Base-by-base conservation (phyloP, 1,140 invertebrate genomes). In the Belonocnema kinseyi region DNA sequence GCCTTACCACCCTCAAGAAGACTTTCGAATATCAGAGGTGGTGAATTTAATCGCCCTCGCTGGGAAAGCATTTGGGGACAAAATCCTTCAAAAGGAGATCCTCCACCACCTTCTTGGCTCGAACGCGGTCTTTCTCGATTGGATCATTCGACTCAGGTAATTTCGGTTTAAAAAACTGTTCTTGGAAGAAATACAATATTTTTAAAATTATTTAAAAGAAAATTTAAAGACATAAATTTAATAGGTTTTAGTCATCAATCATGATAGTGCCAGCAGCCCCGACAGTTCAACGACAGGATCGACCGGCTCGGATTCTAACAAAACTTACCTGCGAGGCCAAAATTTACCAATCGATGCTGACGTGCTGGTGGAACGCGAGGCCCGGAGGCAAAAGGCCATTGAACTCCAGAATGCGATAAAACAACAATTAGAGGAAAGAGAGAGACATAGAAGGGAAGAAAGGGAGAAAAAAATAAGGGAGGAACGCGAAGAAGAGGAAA, bases 11-110 rank as follows among this genome's bases (percentile, higher is more conserved):
- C 88, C 1, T 88, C 88, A 19, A 85, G 87, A n/a, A 87, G 85
- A 77, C 75, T 89, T 46, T 83, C 88, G 21, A 85, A 86, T 52
- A 78, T 90, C 3, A 90, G 87, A 46, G 86, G 87, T 50, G 89
- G 91, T 2, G 93, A 94, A 79, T 94, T 95, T 53, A 94, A 94
- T 52, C 91, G 95, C 73, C 93, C 93, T 3, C 92, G 93, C 78
- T 95, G 95, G 95, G 94, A 94, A 0, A 94, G 94, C 53, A 91
- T 95, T 50, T 95, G 95, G 95, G 94, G 94, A 81, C 93, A 93
- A 10, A 93, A 93, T 11, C 80, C 79, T 53, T 73, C 79, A 4
- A 89, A 81, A 80, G 78, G 76, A 54, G 86, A 90, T 81, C 83
- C 90, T 85, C 84, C 88, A 3, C 90, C 92, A 4, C 93, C 93